Conservation (phyloP, 1,140 invertebrate genomes). For the Drosophila jambulina region DNA sequence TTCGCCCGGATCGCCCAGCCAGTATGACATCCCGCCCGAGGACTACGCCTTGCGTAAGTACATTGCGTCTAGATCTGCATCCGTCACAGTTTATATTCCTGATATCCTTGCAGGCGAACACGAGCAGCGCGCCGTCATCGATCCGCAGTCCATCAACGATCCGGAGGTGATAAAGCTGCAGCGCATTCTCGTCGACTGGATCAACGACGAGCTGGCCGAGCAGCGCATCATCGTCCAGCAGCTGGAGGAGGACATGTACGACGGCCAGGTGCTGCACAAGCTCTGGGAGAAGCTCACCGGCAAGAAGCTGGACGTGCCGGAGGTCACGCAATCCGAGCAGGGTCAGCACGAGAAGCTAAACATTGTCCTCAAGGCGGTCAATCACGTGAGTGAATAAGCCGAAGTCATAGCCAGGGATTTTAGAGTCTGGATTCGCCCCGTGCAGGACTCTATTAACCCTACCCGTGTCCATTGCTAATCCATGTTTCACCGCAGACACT, state of each 20-base stretch:
- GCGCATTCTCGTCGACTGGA: slow-evolving; percentile 97
- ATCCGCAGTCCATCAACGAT: slow-evolving; percentile 94
- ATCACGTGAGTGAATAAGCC: slow-evolving; percentile 87
- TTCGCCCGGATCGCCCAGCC: slow-evolving; percentile 94
- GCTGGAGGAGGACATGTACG: slow-evolving; percentile 98
- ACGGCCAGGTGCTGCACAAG: slow-evolving; percentile 98
- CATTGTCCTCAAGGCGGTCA: slow-evolving; percentile 94
- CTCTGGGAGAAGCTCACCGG: slow-evolving; percentile 96
- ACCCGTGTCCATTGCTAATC: neutral
- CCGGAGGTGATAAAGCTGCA: slow-evolving; percentile 95
- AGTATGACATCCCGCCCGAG: slow-evolving; percentile 94
- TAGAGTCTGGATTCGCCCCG: neutral
- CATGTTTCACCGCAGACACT: slow-evolving; percentile 86
- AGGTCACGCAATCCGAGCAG: slow-evolving; percentile 99
- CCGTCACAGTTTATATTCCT: neutral
- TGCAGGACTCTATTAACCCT: neutral
- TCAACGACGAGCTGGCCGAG: slow-evolving; percentile 98
- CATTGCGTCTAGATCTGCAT: neutral
- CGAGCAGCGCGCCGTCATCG: slow-evolving; percentile 98
- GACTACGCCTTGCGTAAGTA: slow-evolving; percentile 94
- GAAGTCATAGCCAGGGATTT: neutral
- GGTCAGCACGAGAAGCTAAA: slow-evolving; percentile 97
- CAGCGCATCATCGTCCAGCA: slow-evolving; percentile 99
- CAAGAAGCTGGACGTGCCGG: slow-evolving; percentile 97
- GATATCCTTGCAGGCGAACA: slow-evolving; percentile 91